phyloP scores from a whole-genome alignment of 2,113 vertebrate genomes.

The Oncorhynchus clarkii region DNA sequence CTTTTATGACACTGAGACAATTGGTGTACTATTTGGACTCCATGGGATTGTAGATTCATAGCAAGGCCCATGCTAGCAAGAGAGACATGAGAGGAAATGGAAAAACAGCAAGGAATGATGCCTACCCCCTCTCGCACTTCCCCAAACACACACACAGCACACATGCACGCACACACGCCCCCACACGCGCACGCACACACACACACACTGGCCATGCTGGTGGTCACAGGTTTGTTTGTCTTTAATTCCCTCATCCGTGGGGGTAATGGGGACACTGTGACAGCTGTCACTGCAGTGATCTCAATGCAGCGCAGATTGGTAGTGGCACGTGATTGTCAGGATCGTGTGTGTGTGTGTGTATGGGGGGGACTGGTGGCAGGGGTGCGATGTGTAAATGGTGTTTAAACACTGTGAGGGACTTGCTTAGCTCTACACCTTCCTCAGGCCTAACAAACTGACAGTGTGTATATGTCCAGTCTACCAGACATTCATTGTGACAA shows the following conservation, averaged over 20 bases:
- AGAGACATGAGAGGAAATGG: constrained; percentile 54
- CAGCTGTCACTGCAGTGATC: constrained; percentile 76
- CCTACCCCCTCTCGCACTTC: constrained; percentile 29
- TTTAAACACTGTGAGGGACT: constrained; percentile 67
- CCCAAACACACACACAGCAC: neutral
- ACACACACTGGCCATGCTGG: too few relatives aligned
- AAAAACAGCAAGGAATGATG: constrained; percentile 57
- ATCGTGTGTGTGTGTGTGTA: constrained; percentile 48
- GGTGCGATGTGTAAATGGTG: constrained; percentile 52
- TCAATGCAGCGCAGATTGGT: constrained; percentile 65
- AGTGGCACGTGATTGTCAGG: constrained; percentile 72
- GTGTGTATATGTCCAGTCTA: constrained; percentile 59
- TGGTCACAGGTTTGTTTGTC: constrained; percentile 70
- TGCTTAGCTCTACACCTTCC: constrained; percentile 54
- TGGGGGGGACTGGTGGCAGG: too few relatives aligned
- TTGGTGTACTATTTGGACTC: constrained; percentile 20
- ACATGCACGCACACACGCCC: neutral
- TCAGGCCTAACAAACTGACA: constrained; percentile 66
- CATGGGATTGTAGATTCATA: constrained; percentile 25
- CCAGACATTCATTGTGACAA: constrained; percentile 68
- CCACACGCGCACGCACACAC: too few relatives aligned
- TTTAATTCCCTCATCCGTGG: constrained; percentile 71
- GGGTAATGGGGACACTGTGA: constrained; percentile 70
- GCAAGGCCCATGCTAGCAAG: constrained; percentile 24
- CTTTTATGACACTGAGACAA: constrained; percentile 28